Conservation (phyloP, 1,140 invertebrate genomes). For the Hermetia illucens region DNA sequence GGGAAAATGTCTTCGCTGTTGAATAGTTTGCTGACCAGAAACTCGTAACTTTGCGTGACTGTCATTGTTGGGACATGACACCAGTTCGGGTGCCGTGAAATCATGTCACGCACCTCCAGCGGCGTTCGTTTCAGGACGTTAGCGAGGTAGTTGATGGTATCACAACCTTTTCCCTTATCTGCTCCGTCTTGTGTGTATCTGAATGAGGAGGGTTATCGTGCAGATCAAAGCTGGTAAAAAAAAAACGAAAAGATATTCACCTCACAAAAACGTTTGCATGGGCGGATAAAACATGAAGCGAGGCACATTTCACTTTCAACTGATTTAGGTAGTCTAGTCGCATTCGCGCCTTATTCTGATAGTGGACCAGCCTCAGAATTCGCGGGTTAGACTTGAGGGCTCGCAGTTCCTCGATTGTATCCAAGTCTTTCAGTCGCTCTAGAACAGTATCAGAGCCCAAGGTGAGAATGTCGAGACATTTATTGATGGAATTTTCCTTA, state of each 20-base stretch:
- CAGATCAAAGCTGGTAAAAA: neutral
- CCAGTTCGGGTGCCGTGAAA: constrained; percentile 40
- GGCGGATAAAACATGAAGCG: constrained; percentile 37
- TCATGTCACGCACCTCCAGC: constrained; percentile 21
- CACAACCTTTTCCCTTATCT: constrained; percentile 37
- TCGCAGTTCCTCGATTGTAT: constrained; percentile 35
- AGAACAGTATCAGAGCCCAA: constrained; percentile 34
- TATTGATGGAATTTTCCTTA: constrained; percentile 30
- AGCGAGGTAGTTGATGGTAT: constrained; percentile 31
- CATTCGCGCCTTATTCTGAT: constrained; percentile 37
- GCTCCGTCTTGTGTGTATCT: constrained; percentile 39
- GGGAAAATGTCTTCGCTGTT: constrained; percentile 31
- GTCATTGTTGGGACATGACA: constrained; percentile 36
- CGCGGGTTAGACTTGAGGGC: constrained; percentile 36
- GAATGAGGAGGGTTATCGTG: constrained; percentile 5
- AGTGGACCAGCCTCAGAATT: constrained; percentile 36
- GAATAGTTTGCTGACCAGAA: constrained; percentile 31
- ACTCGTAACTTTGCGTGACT: constrained; percentile 35
- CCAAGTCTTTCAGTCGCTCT: constrained; percentile 33
- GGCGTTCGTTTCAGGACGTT: constrained; percentile 17
- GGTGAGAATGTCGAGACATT: constrained; percentile 36
- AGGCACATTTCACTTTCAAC: constrained; percentile 37
- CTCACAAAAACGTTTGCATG: constrained; percentile 37
- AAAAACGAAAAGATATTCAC: constrained; percentile 13
- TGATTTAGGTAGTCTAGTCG: constrained; percentile 36